Base-by-base conservation (phyloP, 2,888 invertebrate genomes). In the Arrhopalites spinosus region DNA sequence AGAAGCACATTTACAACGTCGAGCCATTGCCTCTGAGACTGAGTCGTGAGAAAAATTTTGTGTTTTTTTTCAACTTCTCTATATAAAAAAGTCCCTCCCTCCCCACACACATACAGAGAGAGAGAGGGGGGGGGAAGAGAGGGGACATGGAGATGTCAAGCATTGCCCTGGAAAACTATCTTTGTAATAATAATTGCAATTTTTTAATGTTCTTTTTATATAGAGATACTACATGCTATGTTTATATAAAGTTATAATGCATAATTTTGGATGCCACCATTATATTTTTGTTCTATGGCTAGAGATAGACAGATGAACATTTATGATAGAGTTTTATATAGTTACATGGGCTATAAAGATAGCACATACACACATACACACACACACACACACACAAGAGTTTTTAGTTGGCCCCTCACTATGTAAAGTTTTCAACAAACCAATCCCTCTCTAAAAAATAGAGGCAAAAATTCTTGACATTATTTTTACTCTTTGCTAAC, bases 401-500 rank as follows among this genome's bases (percentile, higher is more conserved):
- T 36, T 3, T 36, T 7, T 36, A 36, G 36, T 36, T 36, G 36
- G 36, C 36, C 36, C n/a, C n/a, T n/a, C n/a, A 36, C 17, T 11
- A 72, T 61, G 63, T 43, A 63, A 72, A 72, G 69, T 69, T 75
- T 70, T 63, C 74, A 73, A 75, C 71, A 72, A 77, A 73, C 67
- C 74, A 74, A 73, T 70, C 75, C 76, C 74, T 50, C 74, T 75
- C n/a, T 17, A n/a, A 20, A 74, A 75, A 76, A 77, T 74, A 77
- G 73, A 75, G 78, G 69, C 77, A 53, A 73, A n/a, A 78, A 80
- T 78, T 80, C 80, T 77, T 76, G 73, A 75, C 80, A 80, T 80
- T 78, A 80, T 78, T 80, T 80, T 80, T 80, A 78, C 78, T 80
- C 75, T 72, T 72, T 27, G 72, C 72, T 72, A 61, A 72, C 78